Evolutionary conservation across 2,797 vertebrate species (phyloP).

Genomic region (Oreochromis mossambicus): DNA sequence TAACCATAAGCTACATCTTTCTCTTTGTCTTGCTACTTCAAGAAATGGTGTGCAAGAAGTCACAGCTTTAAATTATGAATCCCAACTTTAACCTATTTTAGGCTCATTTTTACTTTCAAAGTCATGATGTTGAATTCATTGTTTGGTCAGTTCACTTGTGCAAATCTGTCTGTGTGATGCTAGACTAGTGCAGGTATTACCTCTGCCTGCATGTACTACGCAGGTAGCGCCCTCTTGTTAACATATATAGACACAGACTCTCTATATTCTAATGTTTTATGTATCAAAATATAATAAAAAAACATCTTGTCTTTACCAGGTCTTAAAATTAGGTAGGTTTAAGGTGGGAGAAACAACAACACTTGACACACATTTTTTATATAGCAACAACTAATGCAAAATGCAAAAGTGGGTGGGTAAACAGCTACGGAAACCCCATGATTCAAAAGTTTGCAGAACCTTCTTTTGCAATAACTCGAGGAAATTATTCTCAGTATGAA

Average conservation of each 20-base stretch:
- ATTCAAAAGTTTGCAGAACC: background rate
- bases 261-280: background rate
- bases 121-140: background rate
- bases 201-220: background rate
- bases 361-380: background rate
- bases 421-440: fast-evolving
- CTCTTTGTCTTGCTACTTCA: background rate
- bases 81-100: background rate
- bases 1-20: fast-evolving
- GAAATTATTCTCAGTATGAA: fast-evolving
- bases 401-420: background rate
- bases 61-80: background rate
- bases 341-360: background rate
- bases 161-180: background rate
- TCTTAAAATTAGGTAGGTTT: background rate
- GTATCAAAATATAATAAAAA: background rate
- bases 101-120: background rate
- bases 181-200: background rate
- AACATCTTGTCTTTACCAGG: background rate
- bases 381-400: background rate
- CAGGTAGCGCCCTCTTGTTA: background rate
- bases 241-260: background rate
- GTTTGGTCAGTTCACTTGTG: background rate
- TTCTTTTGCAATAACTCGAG: background rate
- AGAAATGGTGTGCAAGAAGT: background rate